Evolutionary conservation across 2,797 vertebrate species (phyloP).

Genomic region (Psittacula echo): DNA sequence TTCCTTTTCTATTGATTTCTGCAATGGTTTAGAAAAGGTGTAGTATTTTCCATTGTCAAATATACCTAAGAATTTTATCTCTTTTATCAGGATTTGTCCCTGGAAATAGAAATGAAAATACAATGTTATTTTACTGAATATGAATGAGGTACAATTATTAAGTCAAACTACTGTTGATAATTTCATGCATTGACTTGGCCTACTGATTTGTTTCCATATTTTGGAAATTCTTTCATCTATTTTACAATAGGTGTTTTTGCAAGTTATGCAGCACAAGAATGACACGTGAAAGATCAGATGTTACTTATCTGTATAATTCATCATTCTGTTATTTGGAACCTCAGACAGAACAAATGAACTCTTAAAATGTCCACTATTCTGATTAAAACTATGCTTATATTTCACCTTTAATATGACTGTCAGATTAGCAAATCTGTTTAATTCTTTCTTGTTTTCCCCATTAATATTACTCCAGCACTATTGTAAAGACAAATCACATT

Average conservation of each 20-base stretch:
- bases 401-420: background rate
- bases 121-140: background rate
- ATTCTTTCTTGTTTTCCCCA: background rate
- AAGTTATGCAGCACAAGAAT: background rate
- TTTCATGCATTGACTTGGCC: background rate
- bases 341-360: background rate
- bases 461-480: background rate
- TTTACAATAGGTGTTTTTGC: background rate
- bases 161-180: background rate
- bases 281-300: background rate
- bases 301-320: background rate
- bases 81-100: background rate
- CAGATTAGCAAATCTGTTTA: background rate
- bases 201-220: background rate
- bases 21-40: background rate
- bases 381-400: background rate
- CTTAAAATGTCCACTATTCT: background rate
- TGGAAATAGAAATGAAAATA: background rate
- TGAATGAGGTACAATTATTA: background rate
- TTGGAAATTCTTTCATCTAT: background rate
- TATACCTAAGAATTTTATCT: background rate
- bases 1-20: background rate
- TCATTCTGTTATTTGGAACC: background rate
- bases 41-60: background rate
- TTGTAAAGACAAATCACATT: background rate